Conservation (phyloP, 2,888 invertebrate species). For the Tortrix viridana region DNA sequence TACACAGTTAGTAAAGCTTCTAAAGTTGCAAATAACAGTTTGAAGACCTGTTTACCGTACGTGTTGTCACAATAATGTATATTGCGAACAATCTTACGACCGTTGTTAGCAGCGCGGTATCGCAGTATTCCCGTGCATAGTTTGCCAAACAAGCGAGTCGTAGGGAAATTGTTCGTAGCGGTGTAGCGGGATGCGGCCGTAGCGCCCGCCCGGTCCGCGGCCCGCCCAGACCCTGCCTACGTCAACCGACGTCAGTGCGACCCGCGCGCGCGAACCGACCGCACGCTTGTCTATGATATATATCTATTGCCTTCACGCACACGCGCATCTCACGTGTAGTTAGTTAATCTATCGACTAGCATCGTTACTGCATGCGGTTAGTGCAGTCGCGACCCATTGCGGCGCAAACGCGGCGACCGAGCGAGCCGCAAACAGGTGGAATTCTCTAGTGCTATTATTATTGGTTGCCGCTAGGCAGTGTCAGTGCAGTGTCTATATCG, state of each 20-base stretch:
- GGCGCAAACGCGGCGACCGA: constrained; percentile 8
- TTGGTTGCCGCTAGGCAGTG: constrained; percentile 25
- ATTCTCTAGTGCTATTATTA: constrained; percentile 24
- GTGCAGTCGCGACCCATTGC: constrained; percentile 23
- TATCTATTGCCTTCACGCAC: too few species aligned
- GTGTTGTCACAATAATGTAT: background rate
- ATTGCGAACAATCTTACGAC: too few species aligned
- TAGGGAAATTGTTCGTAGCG: constrained; percentile 32
- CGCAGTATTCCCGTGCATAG: constrained; percentile 5
- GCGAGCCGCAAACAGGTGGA: constrained; percentile 36
- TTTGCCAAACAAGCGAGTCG: constrained; percentile 27
- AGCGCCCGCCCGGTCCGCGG: constrained; percentile 50
- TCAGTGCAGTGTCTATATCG: constrained; percentile 36
- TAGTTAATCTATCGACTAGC: constrained; percentile 26
- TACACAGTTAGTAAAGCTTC: background rate
- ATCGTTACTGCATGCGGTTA: constrained; percentile 14
- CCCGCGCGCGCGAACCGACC: constrained; percentile 53
- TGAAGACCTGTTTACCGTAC: background rate
- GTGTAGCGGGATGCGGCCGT: constrained; percentile 45
- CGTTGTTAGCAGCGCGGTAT: too few species aligned
- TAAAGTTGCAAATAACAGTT: background rate
- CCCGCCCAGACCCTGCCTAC: constrained; percentile 51
- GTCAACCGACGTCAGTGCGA: constrained; percentile 72
- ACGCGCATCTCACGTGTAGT: constrained; percentile 39
- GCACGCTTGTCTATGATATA: constrained; percentile 47